Percentiles rank a stretch among this genome's conserved stretches.
Evolutionary conservation across 2,113 vertebrate genomes (phyloP).

Genomic region (Quiscalus mexicanus): DNA sequence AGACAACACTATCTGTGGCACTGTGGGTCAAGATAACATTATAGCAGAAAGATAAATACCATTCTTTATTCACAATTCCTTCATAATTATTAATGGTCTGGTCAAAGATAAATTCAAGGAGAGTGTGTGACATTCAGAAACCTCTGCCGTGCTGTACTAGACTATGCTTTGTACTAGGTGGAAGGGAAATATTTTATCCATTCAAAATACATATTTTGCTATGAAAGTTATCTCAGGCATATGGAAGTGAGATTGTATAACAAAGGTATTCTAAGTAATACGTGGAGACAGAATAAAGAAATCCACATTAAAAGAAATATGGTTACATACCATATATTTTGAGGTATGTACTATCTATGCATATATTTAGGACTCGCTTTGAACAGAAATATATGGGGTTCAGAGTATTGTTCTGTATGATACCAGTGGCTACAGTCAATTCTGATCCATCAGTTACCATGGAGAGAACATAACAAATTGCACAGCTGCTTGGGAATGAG

Average conservation of each 20-base stretch:
- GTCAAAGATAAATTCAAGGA: constrained; percentile 63
- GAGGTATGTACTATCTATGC: background rate
- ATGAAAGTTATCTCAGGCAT: background rate
- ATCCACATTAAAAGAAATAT: background rate
- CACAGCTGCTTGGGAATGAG: background rate
- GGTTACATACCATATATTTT: background rate
- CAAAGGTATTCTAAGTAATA: background rate
- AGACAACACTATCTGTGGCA: constrained; percentile 13
- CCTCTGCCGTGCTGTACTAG: background rate
- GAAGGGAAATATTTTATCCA: constrained; percentile 15
- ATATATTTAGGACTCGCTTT: background rate
- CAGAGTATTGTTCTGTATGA: background rate
- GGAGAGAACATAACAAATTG: background rate
- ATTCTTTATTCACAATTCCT: constrained; percentile 38
- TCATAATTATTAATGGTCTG: constrained; percentile 65
- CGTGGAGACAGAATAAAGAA: background rate
- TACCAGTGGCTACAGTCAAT: background rate
- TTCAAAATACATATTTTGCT: background rate
- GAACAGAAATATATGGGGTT: background rate
- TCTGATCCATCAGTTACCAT: background rate
- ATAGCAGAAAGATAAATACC: constrained; percentile 47
- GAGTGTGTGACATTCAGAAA: constrained; percentile 45
- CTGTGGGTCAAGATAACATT: constrained; percentile 45
- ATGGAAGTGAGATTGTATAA: background rate
- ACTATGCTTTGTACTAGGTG: background rate